Evolutionary conservation across 2,113 vertebrate species (phyloP).

Genomic region (Xyrauchen texanus): DNA sequence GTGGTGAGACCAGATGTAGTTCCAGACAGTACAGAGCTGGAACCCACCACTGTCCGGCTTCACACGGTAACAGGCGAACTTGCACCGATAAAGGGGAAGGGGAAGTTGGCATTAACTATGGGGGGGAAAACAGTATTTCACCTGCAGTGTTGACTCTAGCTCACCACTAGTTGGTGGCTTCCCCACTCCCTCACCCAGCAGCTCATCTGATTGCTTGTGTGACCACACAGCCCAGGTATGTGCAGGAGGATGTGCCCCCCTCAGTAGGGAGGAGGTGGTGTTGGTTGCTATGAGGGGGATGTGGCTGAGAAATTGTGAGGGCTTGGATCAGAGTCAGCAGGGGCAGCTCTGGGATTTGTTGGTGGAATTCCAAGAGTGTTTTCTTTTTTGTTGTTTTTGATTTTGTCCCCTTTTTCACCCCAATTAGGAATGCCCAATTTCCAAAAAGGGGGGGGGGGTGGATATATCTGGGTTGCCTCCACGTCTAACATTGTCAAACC

Average conservation of each 20-base stretch:
- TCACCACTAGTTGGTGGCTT: neutral
- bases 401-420: too few species aligned
- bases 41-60: slow-evolving; percentile 5
- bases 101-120: neutral
- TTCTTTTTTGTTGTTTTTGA: neutral
- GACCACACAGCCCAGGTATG: neutral
- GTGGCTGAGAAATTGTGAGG: slow-evolving; percentile 20
- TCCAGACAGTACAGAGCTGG: neutral
- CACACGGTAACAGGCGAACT: slow-evolving; percentile 21
- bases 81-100: neutral
- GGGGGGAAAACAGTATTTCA: neutral
- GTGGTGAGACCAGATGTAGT: slow-evolving; percentile 18
- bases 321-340: neutral
- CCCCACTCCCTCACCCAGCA: neutral
- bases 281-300: slow-evolving; percentile 3
- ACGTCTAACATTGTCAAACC: too few species aligned
- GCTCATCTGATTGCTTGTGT: neutral
- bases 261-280: too few species aligned
- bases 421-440: too few species aligned
- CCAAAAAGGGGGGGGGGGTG: too few species aligned
- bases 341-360: neutral
- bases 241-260: neutral
- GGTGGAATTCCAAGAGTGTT: neutral
- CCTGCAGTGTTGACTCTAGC: neutral
- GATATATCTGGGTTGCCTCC: too few species aligned